Evolutionary conservation across 2,797 vertebrate genomes (phyloP).

Genomic region (Scolopax bukidnonensis): DNA sequence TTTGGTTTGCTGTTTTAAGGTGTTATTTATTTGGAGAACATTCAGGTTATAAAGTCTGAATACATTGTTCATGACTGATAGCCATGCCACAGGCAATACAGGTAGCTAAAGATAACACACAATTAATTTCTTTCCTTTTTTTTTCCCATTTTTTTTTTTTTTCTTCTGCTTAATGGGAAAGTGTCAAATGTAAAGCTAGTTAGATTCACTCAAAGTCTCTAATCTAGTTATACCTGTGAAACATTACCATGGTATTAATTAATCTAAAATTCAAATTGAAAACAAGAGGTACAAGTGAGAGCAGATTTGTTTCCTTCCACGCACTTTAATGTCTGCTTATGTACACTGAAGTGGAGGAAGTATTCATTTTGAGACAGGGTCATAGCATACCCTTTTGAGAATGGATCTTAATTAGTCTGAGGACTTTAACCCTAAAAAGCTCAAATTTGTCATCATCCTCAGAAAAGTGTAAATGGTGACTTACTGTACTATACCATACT

Average conservation of each 20-base stretch:
- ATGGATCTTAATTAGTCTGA: not conserved
- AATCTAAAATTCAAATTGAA: not conserved
- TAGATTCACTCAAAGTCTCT: not conserved
- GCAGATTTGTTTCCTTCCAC: not conserved
- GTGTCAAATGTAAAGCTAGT: not conserved
- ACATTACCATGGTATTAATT: not conserved
- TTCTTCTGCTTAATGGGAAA: not conserved
- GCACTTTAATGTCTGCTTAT: not conserved
- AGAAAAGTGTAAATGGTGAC: not conserved
- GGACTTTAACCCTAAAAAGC: not conserved
- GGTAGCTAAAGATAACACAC: not conserved
- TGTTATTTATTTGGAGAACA: slow-evolving; percentile 33
- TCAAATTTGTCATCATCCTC: not conserved
- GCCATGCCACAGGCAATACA: not conserved
- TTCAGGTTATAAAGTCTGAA: slow-evolving; percentile 27
- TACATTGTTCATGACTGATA: not conserved
- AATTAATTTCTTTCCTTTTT: not conserved
- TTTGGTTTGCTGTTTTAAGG: slow-evolving; percentile 35
- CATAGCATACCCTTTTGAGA: not conserved
- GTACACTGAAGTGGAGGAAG: not conserved
- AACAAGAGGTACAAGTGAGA: not conserved
- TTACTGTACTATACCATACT: not conserved
- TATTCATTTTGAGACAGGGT: not conserved
- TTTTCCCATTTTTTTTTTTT: no score
- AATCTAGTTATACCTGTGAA: not conserved